Percentiles rank a stretch among this genome's conserved stretches.
These are phyloP conservation scores for Tauraco erythrolophus DNA, from an alignment of 2,113 vertebrate species.

Conservation along the genomic window DNA sequence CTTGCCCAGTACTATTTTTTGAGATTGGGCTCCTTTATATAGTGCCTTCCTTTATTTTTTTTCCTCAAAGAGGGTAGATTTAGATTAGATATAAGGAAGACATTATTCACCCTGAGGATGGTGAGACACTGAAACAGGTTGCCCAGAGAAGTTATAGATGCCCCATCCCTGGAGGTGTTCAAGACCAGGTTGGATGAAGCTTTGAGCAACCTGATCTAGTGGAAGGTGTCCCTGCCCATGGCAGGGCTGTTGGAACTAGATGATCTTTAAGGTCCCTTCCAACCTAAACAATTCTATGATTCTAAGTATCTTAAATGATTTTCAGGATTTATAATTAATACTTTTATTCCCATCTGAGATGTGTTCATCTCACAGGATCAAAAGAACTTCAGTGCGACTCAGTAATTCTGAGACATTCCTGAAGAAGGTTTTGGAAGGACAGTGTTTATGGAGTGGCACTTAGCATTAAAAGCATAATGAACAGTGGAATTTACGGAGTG, in stretches of 20 bases:
- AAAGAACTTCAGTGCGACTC: neutral
- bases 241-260: no score
- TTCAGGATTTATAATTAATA: neutral
- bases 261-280: no score
- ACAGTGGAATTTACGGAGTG: fast-evolving
- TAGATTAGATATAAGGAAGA: no score
- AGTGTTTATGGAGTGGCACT: neutral
- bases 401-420: neutral
- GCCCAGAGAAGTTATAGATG: no score
- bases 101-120: no score
- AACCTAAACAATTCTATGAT: no score
- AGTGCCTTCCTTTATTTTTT: neutral
- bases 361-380: neutral
- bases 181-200: no score
- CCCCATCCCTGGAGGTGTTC: no score
- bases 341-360: neutral
- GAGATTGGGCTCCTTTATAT: neutral
- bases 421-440: neutral
- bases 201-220: no score
- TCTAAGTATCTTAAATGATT: neutral
- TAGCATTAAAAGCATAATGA: neutral
- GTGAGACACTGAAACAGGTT: no score
- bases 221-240: no score
- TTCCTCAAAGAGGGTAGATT: no score
- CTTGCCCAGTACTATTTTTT: neutral